A percentile compares a stretch with the other conserved stretches of the same genome.
These are phyloP conservation scores for Drosophila phalerata DNA, from an alignment of 2,888 invertebrate genomes.

Conservation along the genomic window DNA sequence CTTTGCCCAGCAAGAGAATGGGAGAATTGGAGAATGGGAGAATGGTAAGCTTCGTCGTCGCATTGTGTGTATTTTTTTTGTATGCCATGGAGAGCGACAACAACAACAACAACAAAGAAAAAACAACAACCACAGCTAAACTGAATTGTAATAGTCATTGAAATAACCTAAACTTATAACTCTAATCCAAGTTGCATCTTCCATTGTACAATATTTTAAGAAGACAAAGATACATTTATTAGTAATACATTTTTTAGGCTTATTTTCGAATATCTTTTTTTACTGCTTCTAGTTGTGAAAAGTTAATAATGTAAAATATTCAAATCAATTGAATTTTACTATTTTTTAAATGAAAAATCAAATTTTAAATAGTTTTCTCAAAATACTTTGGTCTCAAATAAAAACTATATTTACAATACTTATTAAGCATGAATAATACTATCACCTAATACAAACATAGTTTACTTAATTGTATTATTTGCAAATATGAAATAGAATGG, in stretches of 20 bases:
- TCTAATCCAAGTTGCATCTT: slow-evolving; percentile 11
- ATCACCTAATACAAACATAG: too few relatives aligned
- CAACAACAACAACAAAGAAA: slow-evolving; percentile 22
- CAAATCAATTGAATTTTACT: too few relatives aligned
- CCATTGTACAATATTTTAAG: not conserved
- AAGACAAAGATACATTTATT: not conserved
- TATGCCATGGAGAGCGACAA: slow-evolving; percentile 50
- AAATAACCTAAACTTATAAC: slow-evolving; percentile 18
- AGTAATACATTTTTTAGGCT: too few relatives aligned
- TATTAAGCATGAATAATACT: too few relatives aligned
- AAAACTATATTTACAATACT: too few relatives aligned
- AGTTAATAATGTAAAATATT: not conserved
- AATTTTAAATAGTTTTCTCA: too few relatives aligned
- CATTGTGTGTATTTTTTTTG: slow-evolving; percentile 27
- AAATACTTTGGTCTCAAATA: too few relatives aligned
- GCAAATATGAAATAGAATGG: slow-evolving; percentile 1
- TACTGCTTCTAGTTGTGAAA: too few relatives aligned
- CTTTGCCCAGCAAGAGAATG: slow-evolving; percentile 67
- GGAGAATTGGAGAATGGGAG: slow-evolving; percentile 5
- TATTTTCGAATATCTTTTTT: too few relatives aligned
- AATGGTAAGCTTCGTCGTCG: slow-evolving; percentile 25
- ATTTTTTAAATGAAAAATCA: too few relatives aligned
- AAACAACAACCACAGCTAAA: not conserved
- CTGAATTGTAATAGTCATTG: slow-evolving; percentile 31
- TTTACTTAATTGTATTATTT: not conserved